phyloP scores from a whole-genome alignment of 53 echinoderm and acorn worm species.

The Stichopus horrens region DNA sequence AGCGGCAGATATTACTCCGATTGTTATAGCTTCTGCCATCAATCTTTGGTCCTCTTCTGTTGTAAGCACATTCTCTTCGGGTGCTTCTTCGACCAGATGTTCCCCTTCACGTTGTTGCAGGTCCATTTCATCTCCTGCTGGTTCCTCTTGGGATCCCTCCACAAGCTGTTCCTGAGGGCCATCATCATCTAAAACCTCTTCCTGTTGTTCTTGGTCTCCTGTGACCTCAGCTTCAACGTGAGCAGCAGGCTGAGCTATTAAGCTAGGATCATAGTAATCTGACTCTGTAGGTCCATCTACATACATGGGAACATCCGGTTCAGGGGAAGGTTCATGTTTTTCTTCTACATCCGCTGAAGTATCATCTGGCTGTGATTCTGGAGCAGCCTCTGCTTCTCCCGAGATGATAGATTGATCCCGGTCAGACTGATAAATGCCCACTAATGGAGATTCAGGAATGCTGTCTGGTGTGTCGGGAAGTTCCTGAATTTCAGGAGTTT shows the following conservation, averaged over 20 bases:
- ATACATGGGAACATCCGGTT: conserved; percentile 40
- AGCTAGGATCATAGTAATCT: conserved; percentile 84
- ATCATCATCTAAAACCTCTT: background rate
- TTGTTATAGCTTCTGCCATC: conserved; percentile 8
- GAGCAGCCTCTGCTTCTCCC: background rate
- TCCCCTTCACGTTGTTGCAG: background rate
- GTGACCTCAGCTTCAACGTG: background rate
- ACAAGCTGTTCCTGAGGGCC: background rate
- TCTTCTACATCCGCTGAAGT: conserved; percentile 1
- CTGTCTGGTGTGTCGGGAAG: conserved; percentile 94
- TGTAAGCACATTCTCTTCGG: conserved; percentile 2
- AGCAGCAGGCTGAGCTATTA: conserved; percentile 43
- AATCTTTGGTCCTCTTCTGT: conserved; percentile 28
- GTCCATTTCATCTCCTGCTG: background rate
- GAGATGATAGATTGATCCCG: background rate
- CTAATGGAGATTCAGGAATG: conserved; percentile 30
- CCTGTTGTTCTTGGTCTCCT: conserved; percentile 5
- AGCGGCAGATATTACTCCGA: conserved; percentile 13
- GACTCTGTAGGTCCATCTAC: conserved; percentile 95
- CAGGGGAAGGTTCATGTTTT: conserved; percentile 38
- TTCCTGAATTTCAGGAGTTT: conserved; percentile 85
- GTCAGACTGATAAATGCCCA: background rate
- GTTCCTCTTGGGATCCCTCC: background rate
- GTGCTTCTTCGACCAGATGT: background rate
- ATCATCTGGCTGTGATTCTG: conserved; percentile 25